phyloP scores from a whole-genome alignment of 1,140 invertebrate genomes.

The Drosophila lacteicornis region DNA sequence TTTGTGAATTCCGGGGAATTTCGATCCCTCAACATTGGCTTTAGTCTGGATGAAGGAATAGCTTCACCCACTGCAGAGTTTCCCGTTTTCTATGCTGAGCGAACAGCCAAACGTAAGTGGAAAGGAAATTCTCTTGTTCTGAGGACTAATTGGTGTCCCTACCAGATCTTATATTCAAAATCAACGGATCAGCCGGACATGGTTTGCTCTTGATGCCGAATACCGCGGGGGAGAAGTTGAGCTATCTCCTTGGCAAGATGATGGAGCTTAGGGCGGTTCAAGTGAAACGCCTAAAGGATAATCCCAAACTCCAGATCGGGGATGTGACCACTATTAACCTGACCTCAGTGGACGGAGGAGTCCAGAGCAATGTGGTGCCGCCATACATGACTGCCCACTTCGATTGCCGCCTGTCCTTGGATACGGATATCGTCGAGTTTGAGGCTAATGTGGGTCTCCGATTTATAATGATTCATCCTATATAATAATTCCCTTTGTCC shows the following conservation, averaged over 20 bases:
- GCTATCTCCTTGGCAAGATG: slow-evolving; percentile 91
- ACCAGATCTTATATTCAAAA: slow-evolving; percentile 85
- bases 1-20: slow-evolving; percentile 93
- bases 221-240: slow-evolving; percentile 94
- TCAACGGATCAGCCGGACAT: slow-evolving; percentile 92
- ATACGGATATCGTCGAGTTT: slow-evolving; percentile 89
- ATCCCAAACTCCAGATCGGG: slow-evolving; percentile 89
- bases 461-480: not conserved
- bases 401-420: slow-evolving; percentile 91
- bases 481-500: slow-evolving; percentile 47
- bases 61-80: slow-evolving; percentile 89
- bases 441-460: slow-evolving; percentile 5
- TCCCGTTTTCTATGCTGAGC: slow-evolving; percentile 91
- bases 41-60: slow-evolving; percentile 94
- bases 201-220: slow-evolving; percentile 92
- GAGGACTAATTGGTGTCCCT: slow-evolving; percentile 16
- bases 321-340: slow-evolving; percentile 96
- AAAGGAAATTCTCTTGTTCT: not conserved
- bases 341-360: slow-evolving; percentile 93
- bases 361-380: slow-evolving; percentile 97
- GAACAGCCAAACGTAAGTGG: slow-evolving; percentile 88
- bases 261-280: slow-evolving; percentile 90
- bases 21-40: slow-evolving; percentile 93
- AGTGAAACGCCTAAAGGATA: slow-evolving; percentile 87
- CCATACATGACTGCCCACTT: slow-evolving; percentile 90